Evolutionary conservation across 2,797 vertebrate genomes (phyloP), one percentile per base, ranked within the genome.

Genomic region (Rhodeus uyekii): DNA sequence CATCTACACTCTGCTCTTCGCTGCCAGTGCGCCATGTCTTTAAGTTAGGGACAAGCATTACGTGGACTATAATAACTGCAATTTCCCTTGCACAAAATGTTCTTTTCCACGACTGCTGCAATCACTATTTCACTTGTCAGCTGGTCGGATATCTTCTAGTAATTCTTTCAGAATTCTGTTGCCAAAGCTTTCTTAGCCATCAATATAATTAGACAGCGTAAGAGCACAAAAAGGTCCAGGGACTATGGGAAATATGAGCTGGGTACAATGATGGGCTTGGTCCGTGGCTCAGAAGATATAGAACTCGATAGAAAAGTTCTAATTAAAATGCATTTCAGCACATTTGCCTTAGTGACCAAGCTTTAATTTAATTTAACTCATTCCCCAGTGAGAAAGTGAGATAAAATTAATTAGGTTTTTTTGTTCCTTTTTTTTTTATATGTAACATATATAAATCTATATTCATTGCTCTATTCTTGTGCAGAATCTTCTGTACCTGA

Each of bases 391-490:
- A 86, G 88, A 89, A 85, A 76, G 46, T 84, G 83, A 86, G 92
- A 93, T 92, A 92, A 92, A 88, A 89, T 91, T 92, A 91, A 93
- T 93, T 91, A 90, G 86, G 6, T 81, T 86, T 91, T 91, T 86
- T 90, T 91, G n/a, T 75, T 53, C 36, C 10, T 63, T 44, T 39
- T 46, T 46, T 18, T 61, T 64, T 29, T 64, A 73, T 5, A n/a
- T 67, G 46, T 75, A 75, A 76, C 32, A 6, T 72, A 60, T 71
- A 71, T 65, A 60, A 61, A 76, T 75, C 69, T 68, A 74, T 82
- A 77, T 32, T 44, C 38, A 36, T 71, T 73, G 32, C 61, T 82
- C 38, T 74, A 29, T 36, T 68, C 61, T 2, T 50, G 27, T 72
- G 48, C 61, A 16, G 46, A 73, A 55, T 48, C 27, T 68, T 64